Evolutionary conservation across 1,140 invertebrate species (phyloP).

Genomic region (Ceratina calcarata): DNA sequence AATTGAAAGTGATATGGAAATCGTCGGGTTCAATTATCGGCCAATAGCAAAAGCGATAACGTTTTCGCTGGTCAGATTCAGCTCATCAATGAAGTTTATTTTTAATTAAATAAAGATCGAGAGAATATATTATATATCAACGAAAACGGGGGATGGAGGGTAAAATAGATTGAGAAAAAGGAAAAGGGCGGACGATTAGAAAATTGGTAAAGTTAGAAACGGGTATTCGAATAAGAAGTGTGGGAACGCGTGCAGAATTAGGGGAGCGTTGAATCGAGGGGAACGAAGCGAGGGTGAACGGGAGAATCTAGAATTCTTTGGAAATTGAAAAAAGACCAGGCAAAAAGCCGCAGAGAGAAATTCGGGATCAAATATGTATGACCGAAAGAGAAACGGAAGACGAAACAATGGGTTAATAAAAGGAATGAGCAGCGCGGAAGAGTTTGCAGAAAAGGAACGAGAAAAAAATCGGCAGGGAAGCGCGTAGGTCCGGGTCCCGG

Average conservation of each 20-base stretch:
- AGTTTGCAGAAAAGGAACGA: too few relatives aligned
- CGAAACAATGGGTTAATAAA: too few relatives aligned
- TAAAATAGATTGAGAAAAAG: not conserved
- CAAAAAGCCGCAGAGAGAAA: not conserved
- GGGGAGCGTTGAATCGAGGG: not conserved
- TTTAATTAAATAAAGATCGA: too few relatives aligned
- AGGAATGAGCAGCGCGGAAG: too few relatives aligned
- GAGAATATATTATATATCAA: too few relatives aligned
- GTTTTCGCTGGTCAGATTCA: not conserved
- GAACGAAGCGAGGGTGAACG: too few relatives aligned
- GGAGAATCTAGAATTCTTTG: not conserved
- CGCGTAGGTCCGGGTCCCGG: not conserved
- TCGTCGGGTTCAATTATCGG: slow-evolving; percentile 3
- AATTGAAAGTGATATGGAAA: not conserved
- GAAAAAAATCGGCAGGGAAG: not conserved
- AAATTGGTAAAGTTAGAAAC: slow-evolving; percentile 14
- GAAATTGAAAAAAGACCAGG: not conserved
- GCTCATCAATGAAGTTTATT: not conserved
- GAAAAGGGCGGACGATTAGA: not conserved
- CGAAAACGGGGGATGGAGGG: not conserved
- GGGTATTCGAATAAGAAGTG: not conserved
- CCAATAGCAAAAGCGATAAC: not conserved
- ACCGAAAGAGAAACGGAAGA: too few relatives aligned
- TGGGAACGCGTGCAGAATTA: not conserved
- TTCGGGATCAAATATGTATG: too few relatives aligned